Evolutionary conservation across 2,113 vertebrate species (phyloP), one percentile per base, ranked within the genome.

Genomic region (Cyphomyrus plagiostoma): DNA sequence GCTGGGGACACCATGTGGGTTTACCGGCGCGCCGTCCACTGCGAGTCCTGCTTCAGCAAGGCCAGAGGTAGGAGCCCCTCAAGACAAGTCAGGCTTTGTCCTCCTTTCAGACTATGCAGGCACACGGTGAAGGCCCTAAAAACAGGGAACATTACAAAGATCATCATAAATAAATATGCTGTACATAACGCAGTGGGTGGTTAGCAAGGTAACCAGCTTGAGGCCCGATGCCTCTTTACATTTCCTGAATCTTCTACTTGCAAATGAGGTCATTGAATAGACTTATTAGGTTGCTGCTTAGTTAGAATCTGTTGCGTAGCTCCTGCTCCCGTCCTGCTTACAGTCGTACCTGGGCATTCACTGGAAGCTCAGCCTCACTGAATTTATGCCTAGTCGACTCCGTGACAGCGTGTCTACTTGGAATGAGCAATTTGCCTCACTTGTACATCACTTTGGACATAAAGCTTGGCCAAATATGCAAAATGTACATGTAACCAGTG

Each of bases 1-100:
- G 98, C 98, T 6, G 98, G 98, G 85, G 98, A 99, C 93, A 97
- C 95, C 92, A 95, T 99, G 94, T 99, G 98, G 98, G 95, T 99
- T 94, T 98, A 99, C 91, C 97, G 93, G 66, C 91, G 95, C 87
- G 96, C 94, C 88, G 97, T 99, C 90, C 97, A 99, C 91, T 99
- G 98, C 92, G 96, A 98, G 48, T 95, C 94, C 90, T 99, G 98
- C 94, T 99, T 98, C 91, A 96, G 96, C 87, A 91, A 93, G 92
- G 95, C 97, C 91, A 97, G 96, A 96, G 97, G 98, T 99, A 97
- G 94, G 93, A 11, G 30, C 23, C 23, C 2, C 50, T 46, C 23
- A 74, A 8, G n/a, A 50, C 21, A 8, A 42, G 2, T 45, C 77
- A 17, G 8, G 17, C 77, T 82, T 26, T 30, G n/a, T 11, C 62